A percentile compares a stretch with the other conserved stretches of the same genome.
Evolutionary conservation across 2,797 vertebrate species (phyloP).

Genomic region (Notolabrus celidotus): DNA sequence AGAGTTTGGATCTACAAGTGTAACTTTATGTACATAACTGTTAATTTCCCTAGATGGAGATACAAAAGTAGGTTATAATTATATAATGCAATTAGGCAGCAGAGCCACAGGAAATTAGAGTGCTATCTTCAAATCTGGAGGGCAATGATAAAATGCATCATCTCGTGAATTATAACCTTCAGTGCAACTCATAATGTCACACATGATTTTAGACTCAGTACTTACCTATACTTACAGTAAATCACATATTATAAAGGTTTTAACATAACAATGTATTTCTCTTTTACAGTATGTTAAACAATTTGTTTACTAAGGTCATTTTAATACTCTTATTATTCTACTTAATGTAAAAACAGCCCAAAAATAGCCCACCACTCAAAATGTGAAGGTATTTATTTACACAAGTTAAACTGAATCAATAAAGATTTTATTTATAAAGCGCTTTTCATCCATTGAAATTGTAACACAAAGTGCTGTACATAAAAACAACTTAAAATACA

Average conservation of each 20-base stretch:
- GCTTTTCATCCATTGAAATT: too few species aligned
- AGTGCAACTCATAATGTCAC: slow-evolving; percentile 24
- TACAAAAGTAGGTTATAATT: slow-evolving; percentile 57
- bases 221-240: background rate
- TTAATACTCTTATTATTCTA: background rate
- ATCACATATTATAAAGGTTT: background rate
- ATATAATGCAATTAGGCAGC: slow-evolving; percentile 62
- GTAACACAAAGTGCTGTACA: too few species aligned
- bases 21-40: slow-evolving; percentile 57
- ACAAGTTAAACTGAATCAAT: slow-evolving; percentile 16
- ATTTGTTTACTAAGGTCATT: background rate
- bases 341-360: rapidly evolving
- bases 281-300: background rate
- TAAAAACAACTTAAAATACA: too few species aligned
- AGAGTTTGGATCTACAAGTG: slow-evolving; percentile 52
- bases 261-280: background rate
- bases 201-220: slow-evolving; percentile 2
- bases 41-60: slow-evolving; percentile 67
- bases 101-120: slow-evolving; percentile 59
- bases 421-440: too few species aligned
- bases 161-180: slow-evolving; percentile 41
- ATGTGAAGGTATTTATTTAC: slow-evolving; percentile 21
- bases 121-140: slow-evolving; percentile 57
- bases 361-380: slow-evolving; percentile 1
- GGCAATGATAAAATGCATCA: slow-evolving; percentile 52